Conservation (phyloP, 92 coral and sea anemone species). For the Porites lobata region DNA sequence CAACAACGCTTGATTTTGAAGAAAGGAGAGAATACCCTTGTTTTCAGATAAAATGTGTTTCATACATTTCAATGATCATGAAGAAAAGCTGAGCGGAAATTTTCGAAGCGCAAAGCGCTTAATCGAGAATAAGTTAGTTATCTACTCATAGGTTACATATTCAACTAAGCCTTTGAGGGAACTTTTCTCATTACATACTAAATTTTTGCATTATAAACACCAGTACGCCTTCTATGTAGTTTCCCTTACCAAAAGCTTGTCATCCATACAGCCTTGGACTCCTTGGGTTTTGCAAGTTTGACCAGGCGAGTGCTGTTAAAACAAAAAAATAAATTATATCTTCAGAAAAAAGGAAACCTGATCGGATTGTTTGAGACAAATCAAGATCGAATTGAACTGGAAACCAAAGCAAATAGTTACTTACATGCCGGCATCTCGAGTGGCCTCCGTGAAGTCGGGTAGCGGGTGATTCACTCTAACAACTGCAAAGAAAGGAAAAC, state of each 20-base stretch:
- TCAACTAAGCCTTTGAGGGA: too few relatives aligned
- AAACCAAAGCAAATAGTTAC: constrained; percentile 43
- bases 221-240: background rate
- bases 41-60: too few relatives aligned
- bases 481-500: constrained; percentile 41
- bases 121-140: background rate
- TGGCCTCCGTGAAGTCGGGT: constrained; percentile 90
- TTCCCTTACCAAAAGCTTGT: constrained; percentile 85
- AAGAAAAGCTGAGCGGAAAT: background rate
- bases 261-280: constrained; percentile 83
- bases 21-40: too few relatives aligned
- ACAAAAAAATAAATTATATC: constrained; percentile 13
- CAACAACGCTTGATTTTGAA: too few relatives aligned
- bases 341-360: constrained; percentile 6
- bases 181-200: too few relatives aligned
- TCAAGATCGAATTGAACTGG: constrained; percentile 12
- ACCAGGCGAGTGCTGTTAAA: constrained; percentile 76
- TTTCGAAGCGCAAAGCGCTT: background rate
- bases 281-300: constrained; percentile 87
- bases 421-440: constrained; percentile 92
- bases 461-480: constrained; percentile 91
- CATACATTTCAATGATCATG: too few relatives aligned
- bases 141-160: background rate
- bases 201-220: background rate
- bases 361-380: constrained; percentile 17